Evolutionary conservation across 2,888 invertebrate genomes (phyloP).

Genomic region (Theretra japonica): DNA sequence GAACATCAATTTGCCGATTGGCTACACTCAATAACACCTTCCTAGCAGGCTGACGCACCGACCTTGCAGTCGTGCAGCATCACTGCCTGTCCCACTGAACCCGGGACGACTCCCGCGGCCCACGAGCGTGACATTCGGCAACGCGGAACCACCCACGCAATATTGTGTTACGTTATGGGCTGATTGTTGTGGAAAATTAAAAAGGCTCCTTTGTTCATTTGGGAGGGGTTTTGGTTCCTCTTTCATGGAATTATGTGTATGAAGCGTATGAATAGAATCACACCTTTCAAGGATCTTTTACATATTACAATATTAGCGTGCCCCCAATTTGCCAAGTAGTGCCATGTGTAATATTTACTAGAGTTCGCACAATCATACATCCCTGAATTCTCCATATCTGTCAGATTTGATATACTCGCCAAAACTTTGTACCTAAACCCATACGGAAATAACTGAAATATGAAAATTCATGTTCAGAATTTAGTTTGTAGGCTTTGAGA

Average conservation of each 20-base stretch:
- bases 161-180: conserved; percentile 43
- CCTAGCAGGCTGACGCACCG: conserved; percentile 40
- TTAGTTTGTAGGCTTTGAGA: too few species aligned
- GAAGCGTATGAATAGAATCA: background rate
- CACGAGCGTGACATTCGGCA: conserved; percentile 67
- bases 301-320: background rate
- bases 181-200: conserved; percentile 32
- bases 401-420: too few species aligned
- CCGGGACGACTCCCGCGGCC: conserved; percentile 35
- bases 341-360: too few species aligned
- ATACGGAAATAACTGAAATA: too few species aligned
- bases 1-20: conserved; percentile 31
- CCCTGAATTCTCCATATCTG: too few species aligned
- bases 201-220: conserved; percentile 9
- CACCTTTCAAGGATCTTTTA: too few species aligned
- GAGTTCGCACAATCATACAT: too few species aligned
- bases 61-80: conserved; percentile 46
- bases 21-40: conserved; percentile 34
- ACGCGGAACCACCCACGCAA: conserved; percentile 57
- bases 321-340: too few species aligned
- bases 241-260: background rate
- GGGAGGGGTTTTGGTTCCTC: conserved; percentile 20
- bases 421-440: too few species aligned
- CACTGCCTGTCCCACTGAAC: conserved; percentile 55
- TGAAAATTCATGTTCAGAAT: too few species aligned